Percentiles rank a stretch among this genome's conserved stretches.
These are phyloP conservation scores for Hirtodrosophila trivittata DNA, from an alignment of 2,888 invertebrate genomes.

Conservation along the genomic window DNA sequence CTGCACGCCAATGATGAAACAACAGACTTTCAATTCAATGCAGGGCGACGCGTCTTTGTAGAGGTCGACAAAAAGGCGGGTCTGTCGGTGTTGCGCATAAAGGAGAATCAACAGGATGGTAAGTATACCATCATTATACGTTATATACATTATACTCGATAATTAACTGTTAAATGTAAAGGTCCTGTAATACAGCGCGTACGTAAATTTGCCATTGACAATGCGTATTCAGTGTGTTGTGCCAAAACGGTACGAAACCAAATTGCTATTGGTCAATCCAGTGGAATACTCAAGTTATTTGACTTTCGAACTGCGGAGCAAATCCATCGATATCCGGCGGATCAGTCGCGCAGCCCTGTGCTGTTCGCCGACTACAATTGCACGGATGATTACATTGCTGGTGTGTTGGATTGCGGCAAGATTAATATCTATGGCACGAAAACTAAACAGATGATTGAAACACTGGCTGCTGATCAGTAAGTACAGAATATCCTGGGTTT, in stretches of 20 bases:
- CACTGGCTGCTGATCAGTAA: constrained; percentile 79
- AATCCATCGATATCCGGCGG: constrained; percentile 79
- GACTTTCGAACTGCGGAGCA: constrained; percentile 77
- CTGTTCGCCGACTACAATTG: constrained; percentile 82
- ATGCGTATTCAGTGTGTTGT: constrained; percentile 80
- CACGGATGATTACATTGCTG: constrained; percentile 82
- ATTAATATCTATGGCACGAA: constrained; percentile 82
- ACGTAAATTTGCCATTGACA: constrained; percentile 80
- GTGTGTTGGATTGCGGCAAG: constrained; percentile 81
- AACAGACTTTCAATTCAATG: constrained; percentile 82
- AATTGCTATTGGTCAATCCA: constrained; percentile 81
- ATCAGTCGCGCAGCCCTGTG: constrained; percentile 75
- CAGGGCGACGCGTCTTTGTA: constrained; percentile 75
- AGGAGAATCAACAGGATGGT: constrained; percentile 71
- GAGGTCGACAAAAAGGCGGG: constrained; percentile 81
- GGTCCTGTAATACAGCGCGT: constrained; percentile 78
- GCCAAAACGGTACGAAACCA: constrained; percentile 79
- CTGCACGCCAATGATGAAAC: constrained; percentile 76
- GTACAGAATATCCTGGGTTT: constrained; percentile 10
- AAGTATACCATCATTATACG: constrained; percentile 8
- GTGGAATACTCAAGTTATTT: constrained; percentile 79
- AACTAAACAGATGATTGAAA: constrained; percentile 80
- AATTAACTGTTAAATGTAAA: constrained; percentile 22
- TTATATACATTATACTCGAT: no score
- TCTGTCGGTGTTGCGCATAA: constrained; percentile 81